A percentile compares a stretch with the other conserved stretches of the same genome.
These are phyloP conservation scores for Agonopterix arenella DNA, from an alignment of 2,888 invertebrate species.

Conservation along the genomic window DNA sequence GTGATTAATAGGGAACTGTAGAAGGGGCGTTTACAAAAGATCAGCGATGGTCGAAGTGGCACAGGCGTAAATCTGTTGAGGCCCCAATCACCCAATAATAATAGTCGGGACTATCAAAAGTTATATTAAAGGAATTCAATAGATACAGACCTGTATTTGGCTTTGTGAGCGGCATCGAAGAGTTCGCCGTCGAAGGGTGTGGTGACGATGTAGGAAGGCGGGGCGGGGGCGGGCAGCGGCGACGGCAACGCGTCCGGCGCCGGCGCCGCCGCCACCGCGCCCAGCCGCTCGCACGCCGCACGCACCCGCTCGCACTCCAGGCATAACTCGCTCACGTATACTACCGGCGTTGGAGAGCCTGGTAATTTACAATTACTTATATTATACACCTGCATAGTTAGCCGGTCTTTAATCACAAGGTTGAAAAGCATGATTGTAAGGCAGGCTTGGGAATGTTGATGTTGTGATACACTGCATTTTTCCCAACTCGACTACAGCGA, in stretches of 20 bases:
- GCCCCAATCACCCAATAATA: too few species aligned
- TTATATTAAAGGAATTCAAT: not conserved
- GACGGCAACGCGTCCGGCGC: slow-evolving; percentile 52
- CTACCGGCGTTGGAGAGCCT: slow-evolving; percentile 61
- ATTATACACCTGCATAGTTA: too few species aligned
- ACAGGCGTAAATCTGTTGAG: too few species aligned
- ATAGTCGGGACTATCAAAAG: not conserved
- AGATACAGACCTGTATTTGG: slow-evolving; percentile 59
- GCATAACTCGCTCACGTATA: slow-evolving; percentile 66
- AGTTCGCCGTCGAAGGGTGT: slow-evolving; percentile 84
- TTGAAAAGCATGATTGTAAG: too few species aligned
- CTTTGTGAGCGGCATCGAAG: slow-evolving; percentile 80
- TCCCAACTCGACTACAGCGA: too few species aligned
- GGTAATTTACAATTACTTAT: not conserved
- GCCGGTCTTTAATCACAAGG: too few species aligned
- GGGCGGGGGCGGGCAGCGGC: slow-evolving; percentile 49
- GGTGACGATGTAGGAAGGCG: slow-evolving; percentile 77
- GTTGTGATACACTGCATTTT: too few species aligned
- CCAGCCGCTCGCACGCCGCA: slow-evolving; percentile 67
- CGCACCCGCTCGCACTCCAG: slow-evolving; percentile 70
- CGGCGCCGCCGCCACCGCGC: slow-evolving; percentile 59
- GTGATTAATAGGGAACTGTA: too few species aligned
- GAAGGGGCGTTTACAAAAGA: too few species aligned
- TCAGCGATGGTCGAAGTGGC: too few species aligned
- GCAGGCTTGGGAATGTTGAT: too few species aligned